These are phyloP conservation scores for Pogona vitticeps DNA, from an alignment of 2,113 vertebrate species.

Conservation along the genomic window DNA sequence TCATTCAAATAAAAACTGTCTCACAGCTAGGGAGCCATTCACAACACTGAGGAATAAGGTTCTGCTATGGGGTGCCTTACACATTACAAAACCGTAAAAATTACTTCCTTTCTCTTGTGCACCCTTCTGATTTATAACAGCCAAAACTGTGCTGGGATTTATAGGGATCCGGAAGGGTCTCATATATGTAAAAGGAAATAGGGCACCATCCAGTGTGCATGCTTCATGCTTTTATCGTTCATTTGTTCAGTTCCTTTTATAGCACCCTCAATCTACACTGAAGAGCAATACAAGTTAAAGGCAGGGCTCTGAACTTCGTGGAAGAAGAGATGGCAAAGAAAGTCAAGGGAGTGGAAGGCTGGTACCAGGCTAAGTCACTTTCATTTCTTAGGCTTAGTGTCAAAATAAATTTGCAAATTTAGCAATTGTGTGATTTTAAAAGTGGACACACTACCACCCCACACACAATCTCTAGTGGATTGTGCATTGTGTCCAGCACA, in stretches of 20 bases:
- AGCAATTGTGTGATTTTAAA: background rate
- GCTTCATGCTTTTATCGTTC: background rate
- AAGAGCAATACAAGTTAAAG: background rate
- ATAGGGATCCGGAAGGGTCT: constrained; percentile 2
- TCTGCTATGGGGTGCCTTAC: background rate
- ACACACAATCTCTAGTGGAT: too few species aligned
- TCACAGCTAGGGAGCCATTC: background rate
- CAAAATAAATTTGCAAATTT: background rate
- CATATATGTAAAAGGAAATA: background rate
- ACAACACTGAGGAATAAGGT: background rate
- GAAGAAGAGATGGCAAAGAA: background rate
- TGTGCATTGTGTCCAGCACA: too few species aligned
- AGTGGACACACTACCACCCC: too few species aligned
- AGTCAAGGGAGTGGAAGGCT: background rate
- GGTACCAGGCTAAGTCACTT: too few species aligned
- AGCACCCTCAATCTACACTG: background rate
- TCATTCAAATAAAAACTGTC: constrained; percentile 6
- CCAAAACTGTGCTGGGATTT: constrained; percentile 34
- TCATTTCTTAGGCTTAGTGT: background rate
- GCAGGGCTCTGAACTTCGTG: background rate
- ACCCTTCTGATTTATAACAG: background rate
- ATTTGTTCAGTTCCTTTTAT: background rate
- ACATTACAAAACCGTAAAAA: constrained; percentile 15
- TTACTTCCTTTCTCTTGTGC: constrained; percentile 30
- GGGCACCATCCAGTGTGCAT: background rate